Evolutionary conservation across 2,888 invertebrate genomes (phyloP), one percentile per base, ranked within the genome.

Genomic region (Teleogryllus oceanicus): DNA sequence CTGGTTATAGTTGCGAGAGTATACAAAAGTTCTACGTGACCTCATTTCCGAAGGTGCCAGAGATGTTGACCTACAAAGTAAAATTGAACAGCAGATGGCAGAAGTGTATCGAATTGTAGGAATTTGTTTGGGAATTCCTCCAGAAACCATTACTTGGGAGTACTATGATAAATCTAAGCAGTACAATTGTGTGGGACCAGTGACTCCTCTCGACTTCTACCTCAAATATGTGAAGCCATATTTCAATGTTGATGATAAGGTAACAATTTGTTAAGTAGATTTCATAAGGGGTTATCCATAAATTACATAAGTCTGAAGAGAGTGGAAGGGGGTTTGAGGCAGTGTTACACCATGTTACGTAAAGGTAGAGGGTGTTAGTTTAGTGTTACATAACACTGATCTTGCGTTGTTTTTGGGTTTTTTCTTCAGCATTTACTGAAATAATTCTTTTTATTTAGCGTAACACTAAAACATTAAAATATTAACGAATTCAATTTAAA

Each of bases 71-170:
- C 88, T 96, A 37, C 89, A 92, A 83, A 84, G 84, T 13, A 88
- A 90, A 79, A 93, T 96, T 82, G 86, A 90, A 81, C 88, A 90
- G 20, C 94, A 95, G 87, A 93, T 95, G 90, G 88, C 88, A 0
- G 90, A 93, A 84, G 91, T 97, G 24, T 96, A 92, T 87, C 91
- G 94, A 84, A 92, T 97, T 79, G 92, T 95, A 78, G 93, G 93
- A 51, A 95, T 96, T 80, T 96, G 96, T 84, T 87, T 97, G 82
- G 96, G 95, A 86, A 92, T 94, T 49, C 96, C 97, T 0, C 91
- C 92, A 74, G 91, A 93, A 82, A 92, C 90, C 37, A 94, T 97
- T 85, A 93, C 91, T 1, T 96, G 94, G 91, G 94, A 94, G 84
- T 97, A 92, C 87, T 95, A 95, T 86, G 95, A 94, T 85, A 96